phyloP scores from a whole-genome alignment of 2,888 invertebrate species.

The Octonoba sinensis region DNA sequence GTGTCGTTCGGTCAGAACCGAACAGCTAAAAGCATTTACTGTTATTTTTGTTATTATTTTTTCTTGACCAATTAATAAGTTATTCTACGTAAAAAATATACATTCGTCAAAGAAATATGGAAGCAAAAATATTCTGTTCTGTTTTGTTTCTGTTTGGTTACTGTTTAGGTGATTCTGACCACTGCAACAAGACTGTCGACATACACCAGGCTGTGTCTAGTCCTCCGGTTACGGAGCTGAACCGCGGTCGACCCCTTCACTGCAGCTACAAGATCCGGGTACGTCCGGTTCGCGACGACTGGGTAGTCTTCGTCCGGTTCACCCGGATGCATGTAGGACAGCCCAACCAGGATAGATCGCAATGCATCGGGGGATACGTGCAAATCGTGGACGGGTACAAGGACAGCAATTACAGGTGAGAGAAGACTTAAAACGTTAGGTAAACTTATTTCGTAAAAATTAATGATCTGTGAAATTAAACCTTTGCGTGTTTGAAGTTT shows the following conservation, averaged over 20 bases:
- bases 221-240: conserved; percentile 85
- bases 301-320: conserved; percentile 77
- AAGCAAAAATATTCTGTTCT: too few relatives aligned
- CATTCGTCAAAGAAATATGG: too few relatives aligned
- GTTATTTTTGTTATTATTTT: too few relatives aligned
- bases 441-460: neutral
- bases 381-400: conserved; percentile 67
- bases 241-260: conserved; percentile 86
- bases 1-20: too few relatives aligned
- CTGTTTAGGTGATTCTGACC: conserved; percentile 77
- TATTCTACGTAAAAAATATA: too few relatives aligned
- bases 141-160: too few relatives aligned
- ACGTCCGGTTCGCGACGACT: conserved; percentile 88
- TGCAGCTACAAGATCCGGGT: conserved; percentile 93
- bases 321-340: conserved; percentile 65
- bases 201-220: conserved; percentile 92
- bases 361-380: conserved; percentile 66
- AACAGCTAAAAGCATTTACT: too few relatives aligned
- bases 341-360: conserved; percentile 60
- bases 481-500: too few relatives aligned
- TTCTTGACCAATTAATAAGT: too few relatives aligned
- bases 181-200: conserved; percentile 94
- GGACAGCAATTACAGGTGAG: conserved; percentile 65
- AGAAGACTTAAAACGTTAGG: neutral
- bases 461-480: too few relatives aligned